Conservation (phyloP, 2,797 vertebrate genomes). For the Pelodytes ibericus region DNA sequence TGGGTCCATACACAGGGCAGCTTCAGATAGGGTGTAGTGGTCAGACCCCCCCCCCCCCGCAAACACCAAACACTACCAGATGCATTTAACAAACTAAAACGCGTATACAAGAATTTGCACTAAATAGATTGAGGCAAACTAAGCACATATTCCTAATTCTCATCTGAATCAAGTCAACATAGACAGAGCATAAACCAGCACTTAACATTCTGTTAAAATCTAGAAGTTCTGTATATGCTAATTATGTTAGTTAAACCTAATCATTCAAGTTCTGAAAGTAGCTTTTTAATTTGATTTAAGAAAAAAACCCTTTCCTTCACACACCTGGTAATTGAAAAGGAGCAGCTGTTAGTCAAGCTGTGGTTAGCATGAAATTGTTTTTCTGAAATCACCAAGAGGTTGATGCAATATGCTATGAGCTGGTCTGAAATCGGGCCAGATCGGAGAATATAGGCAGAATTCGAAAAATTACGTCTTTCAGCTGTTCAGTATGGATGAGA, state of each 20-base stretch:
- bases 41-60: too few species aligned
- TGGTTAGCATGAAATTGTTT: slow-evolving; percentile 33
- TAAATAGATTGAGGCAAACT: neutral
- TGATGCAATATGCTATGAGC: too few species aligned
- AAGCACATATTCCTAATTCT: neutral
- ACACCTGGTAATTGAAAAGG: slow-evolving; percentile 37
- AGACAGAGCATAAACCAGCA: slow-evolving; percentile 6
- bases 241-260: slow-evolving; percentile 21
- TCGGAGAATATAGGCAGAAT: too few species aligned
- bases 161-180: neutral
- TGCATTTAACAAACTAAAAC: too few species aligned
- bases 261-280: slow-evolving; percentile 19
- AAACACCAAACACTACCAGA: too few species aligned
- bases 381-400: slow-evolving; percentile 15
- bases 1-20: too few species aligned
- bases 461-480: too few species aligned
- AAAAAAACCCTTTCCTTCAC: slow-evolving; percentile 20
- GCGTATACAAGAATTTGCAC: neutral
- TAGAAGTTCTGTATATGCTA: slow-evolving; percentile 16
- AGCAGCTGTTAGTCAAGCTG: slow-evolving; percentile 43
- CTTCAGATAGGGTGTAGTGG: too few species aligned
- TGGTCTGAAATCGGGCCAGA: too few species aligned
- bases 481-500: too few species aligned
- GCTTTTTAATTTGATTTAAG: slow-evolving; percentile 44
- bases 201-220: slow-evolving; percentile 3